Conservation (phyloP, 2,888 invertebrate genomes). For the Portevinia maculata region DNA sequence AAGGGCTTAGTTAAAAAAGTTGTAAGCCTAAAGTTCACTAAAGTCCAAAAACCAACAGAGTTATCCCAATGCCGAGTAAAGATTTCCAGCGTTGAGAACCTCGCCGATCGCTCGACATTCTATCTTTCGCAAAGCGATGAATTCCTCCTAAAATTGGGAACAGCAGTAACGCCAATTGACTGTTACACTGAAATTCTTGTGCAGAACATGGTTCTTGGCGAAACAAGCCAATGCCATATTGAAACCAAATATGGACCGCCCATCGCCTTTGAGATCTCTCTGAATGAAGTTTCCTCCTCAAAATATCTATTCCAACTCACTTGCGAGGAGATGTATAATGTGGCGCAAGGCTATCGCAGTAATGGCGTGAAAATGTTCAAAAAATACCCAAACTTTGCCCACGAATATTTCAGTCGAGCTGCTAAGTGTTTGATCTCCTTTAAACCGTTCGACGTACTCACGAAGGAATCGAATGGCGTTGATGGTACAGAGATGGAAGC, state of each 20-base stretch:
- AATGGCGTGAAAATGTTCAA: slow-evolving; percentile 87
- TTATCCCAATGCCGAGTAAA: slow-evolving; percentile 78
- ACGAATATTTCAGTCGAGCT: slow-evolving; percentile 88
- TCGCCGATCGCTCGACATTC: slow-evolving; percentile 76
- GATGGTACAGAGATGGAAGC: slow-evolving; percentile 83
- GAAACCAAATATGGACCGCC: slow-evolving; percentile 76
- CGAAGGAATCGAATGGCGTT: slow-evolving; percentile 80
- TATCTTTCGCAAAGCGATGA: slow-evolving; percentile 71
- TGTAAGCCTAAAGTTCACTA: slow-evolving; percentile 76
- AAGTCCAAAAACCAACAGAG: slow-evolving; percentile 79
- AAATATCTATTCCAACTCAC: slow-evolving; percentile 83
- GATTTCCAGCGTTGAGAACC: slow-evolving; percentile 77
- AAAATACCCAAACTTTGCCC: slow-evolving; percentile 87
- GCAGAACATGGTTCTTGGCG: slow-evolving; percentile 83
- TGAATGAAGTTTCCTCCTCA: slow-evolving; percentile 81
- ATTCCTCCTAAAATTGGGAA: slow-evolving; percentile 81
- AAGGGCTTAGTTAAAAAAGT: slow-evolving; percentile 81
- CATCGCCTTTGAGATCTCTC: slow-evolving; percentile 80
- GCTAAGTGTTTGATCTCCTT: slow-evolving; percentile 89
- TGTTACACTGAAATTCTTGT: slow-evolving; percentile 83
- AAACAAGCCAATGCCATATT: slow-evolving; percentile 83
- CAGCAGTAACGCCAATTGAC: slow-evolving; percentile 83
- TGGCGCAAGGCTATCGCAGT: slow-evolving; percentile 83
- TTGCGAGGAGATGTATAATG: slow-evolving; percentile 81
- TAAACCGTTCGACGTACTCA: slow-evolving; percentile 83